These are phyloP conservation scores for Alethe diademata DNA, from an alignment of 2,113 vertebrate genomes.

Conservation along the genomic window DNA sequence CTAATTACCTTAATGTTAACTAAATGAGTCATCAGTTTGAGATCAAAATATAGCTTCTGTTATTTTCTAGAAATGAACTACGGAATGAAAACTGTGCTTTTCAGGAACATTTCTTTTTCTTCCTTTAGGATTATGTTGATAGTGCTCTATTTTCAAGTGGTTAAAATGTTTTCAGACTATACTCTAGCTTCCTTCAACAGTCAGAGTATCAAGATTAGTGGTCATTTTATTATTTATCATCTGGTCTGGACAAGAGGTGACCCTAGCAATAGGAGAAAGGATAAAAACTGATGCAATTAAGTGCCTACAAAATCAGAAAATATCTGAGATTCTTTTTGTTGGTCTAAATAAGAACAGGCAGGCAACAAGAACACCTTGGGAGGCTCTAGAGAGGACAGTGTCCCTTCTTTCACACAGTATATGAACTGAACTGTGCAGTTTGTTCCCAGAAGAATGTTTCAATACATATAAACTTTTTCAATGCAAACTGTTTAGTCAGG, in stretches of 20 bases:
- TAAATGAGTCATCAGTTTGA: neutral
- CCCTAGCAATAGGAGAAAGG: neutral
- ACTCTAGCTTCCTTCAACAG: neutral
- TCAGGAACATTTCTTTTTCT: neutral
- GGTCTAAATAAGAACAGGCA: neutral
- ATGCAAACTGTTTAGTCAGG: neutral
- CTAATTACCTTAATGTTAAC: neutral
- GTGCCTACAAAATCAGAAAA: neutral
- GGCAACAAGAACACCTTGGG: neutral
- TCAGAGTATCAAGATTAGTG: neutral
- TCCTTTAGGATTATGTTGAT: neutral
- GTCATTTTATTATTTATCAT: neutral
- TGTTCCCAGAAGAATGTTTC: neutral
- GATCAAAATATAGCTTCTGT: neutral
- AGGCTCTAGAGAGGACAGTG: neutral
- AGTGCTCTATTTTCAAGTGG: neutral
- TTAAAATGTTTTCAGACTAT: neutral
- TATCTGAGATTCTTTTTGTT: neutral
- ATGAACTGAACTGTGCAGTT: neutral
- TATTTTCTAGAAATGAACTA: neutral
- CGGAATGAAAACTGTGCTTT: neutral
- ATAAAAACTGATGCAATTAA: neutral
- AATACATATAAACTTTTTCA: neutral
- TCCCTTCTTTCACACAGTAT: neutral
- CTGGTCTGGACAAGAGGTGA: neutral